Percentiles rank a stretch among this genome's conserved stretches.
Conservation (phyloP, 1,140 invertebrate genomes). For the Belonocnema kinseyi region DNA sequence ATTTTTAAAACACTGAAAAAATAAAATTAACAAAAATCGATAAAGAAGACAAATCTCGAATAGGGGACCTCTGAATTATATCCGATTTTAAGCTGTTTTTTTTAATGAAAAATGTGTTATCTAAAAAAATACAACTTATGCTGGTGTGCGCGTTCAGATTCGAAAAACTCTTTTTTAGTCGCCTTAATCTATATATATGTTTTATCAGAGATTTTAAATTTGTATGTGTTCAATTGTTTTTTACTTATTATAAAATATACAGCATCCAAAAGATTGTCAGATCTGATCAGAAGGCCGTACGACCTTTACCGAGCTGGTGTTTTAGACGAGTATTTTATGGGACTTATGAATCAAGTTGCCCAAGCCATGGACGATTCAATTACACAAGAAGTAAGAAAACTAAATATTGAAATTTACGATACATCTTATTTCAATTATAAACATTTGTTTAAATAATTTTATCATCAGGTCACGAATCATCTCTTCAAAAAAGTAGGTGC, state of each 20-base stretch:
- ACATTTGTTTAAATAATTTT: slow-evolving; percentile 18
- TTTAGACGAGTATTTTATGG: slow-evolving; percentile 94
- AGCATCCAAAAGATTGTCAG: slow-evolving; percentile 92
- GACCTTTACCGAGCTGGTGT: slow-evolving; percentile 93
- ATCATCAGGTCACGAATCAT: slow-evolving; percentile 87
- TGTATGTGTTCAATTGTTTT: slow-evolving; percentile 54
- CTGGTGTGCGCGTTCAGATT: too few species aligned
- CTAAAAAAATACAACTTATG: too few species aligned
- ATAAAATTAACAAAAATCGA: too few species aligned
- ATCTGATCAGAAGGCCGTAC: slow-evolving; percentile 91
- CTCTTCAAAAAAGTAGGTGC: slow-evolving; percentile 92
- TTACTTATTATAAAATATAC: slow-evolving; percentile 18
- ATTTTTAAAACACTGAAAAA: too few species aligned
- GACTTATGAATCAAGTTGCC: slow-evolving; percentile 94
- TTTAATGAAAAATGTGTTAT: too few species aligned
- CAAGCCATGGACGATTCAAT: slow-evolving; percentile 97
- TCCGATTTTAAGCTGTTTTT: too few species aligned
- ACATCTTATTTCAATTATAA: not conserved
- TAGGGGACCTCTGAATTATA: too few species aligned
- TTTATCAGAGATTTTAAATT: not conserved
- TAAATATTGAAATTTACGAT: not conserved
- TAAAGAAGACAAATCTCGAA: too few species aligned
- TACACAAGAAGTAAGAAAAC: slow-evolving; percentile 85
- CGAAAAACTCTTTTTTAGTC: too few species aligned
- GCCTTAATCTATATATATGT: too few species aligned